These are phyloP conservation scores for Sarcophaga caerulescens DNA, from an alignment of 2,888 invertebrate species.

Conservation along the genomic window DNA sequence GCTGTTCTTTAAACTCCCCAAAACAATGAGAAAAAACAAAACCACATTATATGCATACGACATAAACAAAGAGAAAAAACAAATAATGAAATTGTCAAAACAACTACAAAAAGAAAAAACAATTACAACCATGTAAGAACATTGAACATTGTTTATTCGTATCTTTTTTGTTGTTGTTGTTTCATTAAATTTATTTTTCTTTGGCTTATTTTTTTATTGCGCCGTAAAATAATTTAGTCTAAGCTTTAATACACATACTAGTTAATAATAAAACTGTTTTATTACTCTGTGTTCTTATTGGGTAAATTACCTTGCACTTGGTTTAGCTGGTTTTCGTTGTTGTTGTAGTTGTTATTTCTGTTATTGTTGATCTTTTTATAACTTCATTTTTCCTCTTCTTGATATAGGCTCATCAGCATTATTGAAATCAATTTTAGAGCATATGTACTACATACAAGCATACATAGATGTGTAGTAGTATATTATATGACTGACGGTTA, in stretches of 20 bases:
- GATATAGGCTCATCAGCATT: neutral
- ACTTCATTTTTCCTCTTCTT: constrained; percentile 23
- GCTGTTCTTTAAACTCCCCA: no score
- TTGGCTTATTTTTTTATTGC: constrained; percentile 42
- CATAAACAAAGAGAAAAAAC: no score
- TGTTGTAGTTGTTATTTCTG: constrained; percentile 27
- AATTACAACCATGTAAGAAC: neutral
- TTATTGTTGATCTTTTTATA: constrained; percentile 13
- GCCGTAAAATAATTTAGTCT: constrained; percentile 49
- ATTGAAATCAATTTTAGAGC: neutral
- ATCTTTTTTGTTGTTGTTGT: constrained; percentile 22
- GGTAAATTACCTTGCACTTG: constrained; percentile 67
- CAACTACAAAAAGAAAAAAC: constrained; percentile 8
- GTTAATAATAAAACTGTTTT: constrained; percentile 13
- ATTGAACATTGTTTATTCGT: neutral
- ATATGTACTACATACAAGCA: constrained; percentile 14
- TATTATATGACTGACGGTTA: neutral
- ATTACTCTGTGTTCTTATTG: constrained; percentile 25
- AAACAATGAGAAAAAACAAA: no score
- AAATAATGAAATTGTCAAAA: neutral
- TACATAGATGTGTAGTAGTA: neutral
- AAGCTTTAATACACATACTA: constrained; percentile 23
- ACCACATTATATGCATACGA: no score
- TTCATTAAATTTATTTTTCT: neutral
- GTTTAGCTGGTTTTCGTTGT: constrained; percentile 28